These are phyloP conservation scores for Ophonus ardosiacus DNA, from an alignment of 2,888 invertebrate species.

Conservation along the genomic window DNA sequence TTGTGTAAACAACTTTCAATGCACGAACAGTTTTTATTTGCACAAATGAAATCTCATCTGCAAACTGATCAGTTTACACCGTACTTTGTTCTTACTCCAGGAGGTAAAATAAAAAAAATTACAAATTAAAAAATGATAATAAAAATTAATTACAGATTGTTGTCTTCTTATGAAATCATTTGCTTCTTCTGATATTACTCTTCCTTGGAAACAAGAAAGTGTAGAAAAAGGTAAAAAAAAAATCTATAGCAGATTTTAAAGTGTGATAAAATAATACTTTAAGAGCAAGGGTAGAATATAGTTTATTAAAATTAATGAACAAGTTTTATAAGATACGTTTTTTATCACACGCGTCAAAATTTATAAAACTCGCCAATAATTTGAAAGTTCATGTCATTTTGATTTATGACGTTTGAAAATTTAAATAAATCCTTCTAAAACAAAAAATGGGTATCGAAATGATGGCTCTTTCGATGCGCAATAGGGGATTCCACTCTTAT, in stretches of 20 bases:
- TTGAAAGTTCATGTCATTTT: too few relatives aligned
- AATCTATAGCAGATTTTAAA: not conserved
- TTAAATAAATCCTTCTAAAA: too few relatives aligned
- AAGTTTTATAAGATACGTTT: too few relatives aligned
- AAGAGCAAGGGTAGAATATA: not conserved
- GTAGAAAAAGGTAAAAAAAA: conserved; percentile 6
- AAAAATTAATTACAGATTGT: conserved; percentile 41
- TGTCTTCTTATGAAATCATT: conserved; percentile 57
- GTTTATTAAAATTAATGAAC: too few relatives aligned
- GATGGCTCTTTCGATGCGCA: too few relatives aligned
- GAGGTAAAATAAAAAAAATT: conserved; percentile 33
- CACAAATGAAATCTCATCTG: conserved; percentile 38
- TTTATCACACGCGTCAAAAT: too few relatives aligned
- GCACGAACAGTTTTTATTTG: conserved; percentile 49
- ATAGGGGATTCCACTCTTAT: too few relatives aligned
- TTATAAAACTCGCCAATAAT: too few relatives aligned
- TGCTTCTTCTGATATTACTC: conserved; percentile 45
- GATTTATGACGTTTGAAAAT: too few relatives aligned
- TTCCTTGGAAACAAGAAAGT: conserved; percentile 51
- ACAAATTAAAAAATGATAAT: not conserved
- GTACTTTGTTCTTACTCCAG: conserved; percentile 52
- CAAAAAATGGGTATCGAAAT: too few relatives aligned
- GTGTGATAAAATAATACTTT: not conserved
- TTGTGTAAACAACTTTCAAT: conserved; percentile 48
- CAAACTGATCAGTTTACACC: conserved; percentile 57